These are phyloP conservation scores for Tenodera sinensis DNA, from an alignment of 2,888 invertebrate species.

Conservation along the genomic window DNA sequence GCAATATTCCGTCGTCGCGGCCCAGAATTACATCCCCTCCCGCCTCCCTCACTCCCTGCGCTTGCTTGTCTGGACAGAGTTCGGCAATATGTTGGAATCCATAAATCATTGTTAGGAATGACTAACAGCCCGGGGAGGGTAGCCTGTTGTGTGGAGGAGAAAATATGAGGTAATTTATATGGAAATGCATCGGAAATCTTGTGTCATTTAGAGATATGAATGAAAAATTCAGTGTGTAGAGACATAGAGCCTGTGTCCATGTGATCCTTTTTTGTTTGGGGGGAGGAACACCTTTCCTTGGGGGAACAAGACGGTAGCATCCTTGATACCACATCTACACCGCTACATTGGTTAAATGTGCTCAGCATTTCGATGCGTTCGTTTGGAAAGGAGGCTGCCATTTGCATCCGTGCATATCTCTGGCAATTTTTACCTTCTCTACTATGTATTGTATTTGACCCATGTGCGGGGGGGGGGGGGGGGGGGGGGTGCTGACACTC, in stretches of 20 bases:
- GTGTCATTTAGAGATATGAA: constrained; percentile 38
- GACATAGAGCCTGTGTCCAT: background rate
- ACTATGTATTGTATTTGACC: too few species aligned
- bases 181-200: constrained; percentile 44
- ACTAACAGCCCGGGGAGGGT: constrained; percentile 48
- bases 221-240: constrained; percentile 36
- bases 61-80: constrained; percentile 20
- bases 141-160: constrained; percentile 40
- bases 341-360: background rate
- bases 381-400: background rate
- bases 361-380: background rate
- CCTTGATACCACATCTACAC: background rate
- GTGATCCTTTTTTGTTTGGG: background rate
- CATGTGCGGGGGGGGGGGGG: too few species aligned
- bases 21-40: constrained; percentile 13
- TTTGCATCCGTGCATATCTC: too few species aligned
- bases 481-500: too few species aligned
- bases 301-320: background rate
- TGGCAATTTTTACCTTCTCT: too few species aligned
- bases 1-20: constrained; percentile 25
- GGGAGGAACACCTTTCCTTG: background rate
- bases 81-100: constrained; percentile 51
- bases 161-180: constrained; percentile 55
- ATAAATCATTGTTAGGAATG: constrained; percentile 53
- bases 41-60: background rate